Evolutionary conservation across 2,113 vertebrate species (phyloP).

Genomic region (Chionomys nivalis): DNA sequence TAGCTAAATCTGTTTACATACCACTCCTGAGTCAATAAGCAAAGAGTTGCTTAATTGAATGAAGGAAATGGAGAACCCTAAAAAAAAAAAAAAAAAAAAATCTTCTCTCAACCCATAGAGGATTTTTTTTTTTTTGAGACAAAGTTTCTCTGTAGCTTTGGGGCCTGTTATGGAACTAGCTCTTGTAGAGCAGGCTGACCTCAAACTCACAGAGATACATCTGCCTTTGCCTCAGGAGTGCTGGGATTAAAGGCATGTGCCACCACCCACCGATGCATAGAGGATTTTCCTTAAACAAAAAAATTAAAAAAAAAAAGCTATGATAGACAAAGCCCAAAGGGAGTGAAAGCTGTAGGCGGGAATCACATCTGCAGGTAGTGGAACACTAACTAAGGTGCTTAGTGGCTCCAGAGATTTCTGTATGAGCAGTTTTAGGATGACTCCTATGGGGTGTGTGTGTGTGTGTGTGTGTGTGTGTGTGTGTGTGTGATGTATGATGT

Average conservation of each 20-base stretch:
- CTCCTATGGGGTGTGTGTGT: background rate
- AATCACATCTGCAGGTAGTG: background rate
- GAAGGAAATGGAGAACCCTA: background rate
- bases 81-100: background rate
- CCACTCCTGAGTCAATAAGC: conserved; percentile 4
- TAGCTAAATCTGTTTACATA: background rate
- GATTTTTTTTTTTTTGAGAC: background rate
- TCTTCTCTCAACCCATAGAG: background rate
- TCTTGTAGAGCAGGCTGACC: no score
- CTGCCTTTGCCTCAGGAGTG: no score
- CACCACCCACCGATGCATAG: no score
- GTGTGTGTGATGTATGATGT: background rate
- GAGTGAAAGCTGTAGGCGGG: background rate
- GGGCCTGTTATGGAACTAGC: no score
- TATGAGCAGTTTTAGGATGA: conserved; percentile 8
- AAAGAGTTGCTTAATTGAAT: background rate
- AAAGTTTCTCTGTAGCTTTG: no score
- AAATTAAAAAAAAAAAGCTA: background rate
- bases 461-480: background rate
- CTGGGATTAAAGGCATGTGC: no score
- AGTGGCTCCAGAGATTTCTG: background rate
- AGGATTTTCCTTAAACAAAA: no score
- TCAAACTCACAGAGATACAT: no score
- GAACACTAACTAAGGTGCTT: background rate
- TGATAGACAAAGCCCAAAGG: background rate